phyloP scores from a whole-genome alignment of 2,113 vertebrate species.

The Gambusia affinis region DNA sequence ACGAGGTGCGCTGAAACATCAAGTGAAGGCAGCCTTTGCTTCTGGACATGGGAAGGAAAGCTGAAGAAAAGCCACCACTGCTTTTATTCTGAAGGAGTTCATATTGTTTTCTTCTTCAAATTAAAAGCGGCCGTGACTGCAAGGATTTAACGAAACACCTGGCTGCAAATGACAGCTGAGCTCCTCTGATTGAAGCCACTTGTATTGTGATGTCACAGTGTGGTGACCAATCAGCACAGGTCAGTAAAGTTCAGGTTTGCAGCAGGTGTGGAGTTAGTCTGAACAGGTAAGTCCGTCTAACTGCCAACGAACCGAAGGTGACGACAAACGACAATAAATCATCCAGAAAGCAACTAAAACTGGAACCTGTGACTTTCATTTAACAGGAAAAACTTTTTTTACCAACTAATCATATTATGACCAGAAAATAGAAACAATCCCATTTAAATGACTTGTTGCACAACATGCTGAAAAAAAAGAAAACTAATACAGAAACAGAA shows the following conservation, averaged over 20 bases:
- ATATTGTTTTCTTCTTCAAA: slow-evolving; percentile 22
- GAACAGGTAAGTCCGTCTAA: slow-evolving; percentile 34
- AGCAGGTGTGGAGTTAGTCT: slow-evolving; percentile 4
- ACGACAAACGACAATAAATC: too few relatives aligned
- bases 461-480: too few relatives aligned
- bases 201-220: slow-evolving; percentile 32
- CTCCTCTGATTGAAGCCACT: slow-evolving; percentile 20
- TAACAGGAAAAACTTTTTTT: too few relatives aligned
- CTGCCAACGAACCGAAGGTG: neutral
- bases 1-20: slow-evolving; percentile 65
- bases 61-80: neutral
- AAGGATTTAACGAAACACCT: neutral
- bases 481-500: too few relatives aligned
- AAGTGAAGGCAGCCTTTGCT: slow-evolving; percentile 65
- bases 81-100: slow-evolving; percentile 58
- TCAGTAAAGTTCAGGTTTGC: slow-evolving; percentile 11
- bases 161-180: slow-evolving; percentile 7
- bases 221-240: neutral
- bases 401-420: too few relatives aligned
- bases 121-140: slow-evolving; percentile 36
- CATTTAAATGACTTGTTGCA: too few relatives aligned
- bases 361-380: too few relatives aligned
- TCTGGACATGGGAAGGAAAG: slow-evolving; percentile 4
- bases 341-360: too few relatives aligned
- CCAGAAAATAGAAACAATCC: too few relatives aligned